Conservation (phyloP, 2,113 vertebrate genomes). For the Oenanthe oenanthe region DNA sequence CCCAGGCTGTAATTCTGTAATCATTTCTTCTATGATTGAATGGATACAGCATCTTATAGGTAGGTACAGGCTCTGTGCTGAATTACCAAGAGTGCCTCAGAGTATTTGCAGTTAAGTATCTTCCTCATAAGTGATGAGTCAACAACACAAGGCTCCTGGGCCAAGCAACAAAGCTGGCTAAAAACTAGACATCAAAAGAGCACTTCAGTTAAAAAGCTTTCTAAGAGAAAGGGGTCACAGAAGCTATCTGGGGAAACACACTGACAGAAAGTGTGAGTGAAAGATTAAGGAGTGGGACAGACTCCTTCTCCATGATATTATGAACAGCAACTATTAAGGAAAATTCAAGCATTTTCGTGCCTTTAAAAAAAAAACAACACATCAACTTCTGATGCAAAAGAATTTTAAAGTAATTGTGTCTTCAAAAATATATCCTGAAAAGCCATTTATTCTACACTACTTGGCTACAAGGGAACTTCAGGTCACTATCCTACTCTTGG, state of each 20-base stretch:
- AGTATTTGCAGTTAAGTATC: not conserved
- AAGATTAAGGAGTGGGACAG: not conserved
- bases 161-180: not conserved
- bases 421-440: not conserved
- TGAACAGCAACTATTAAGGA: not conserved
- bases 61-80: not conserved
- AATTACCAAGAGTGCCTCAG: not conserved
- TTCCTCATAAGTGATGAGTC: not conserved
- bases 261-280: not conserved
- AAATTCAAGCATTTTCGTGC: not conserved
- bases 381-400: not conserved
- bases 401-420: not conserved
- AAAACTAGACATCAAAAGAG: not conserved
- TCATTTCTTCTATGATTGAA: not conserved
- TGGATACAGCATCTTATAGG: not conserved
- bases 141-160: not conserved
- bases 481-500: not conserved
- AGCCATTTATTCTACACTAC: not conserved
- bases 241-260: not conserved
- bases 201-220: conserved; percentile 15
- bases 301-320: not conserved
- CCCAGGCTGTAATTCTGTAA: not conserved
- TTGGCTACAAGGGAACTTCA: not conserved
- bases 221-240: not conserved
- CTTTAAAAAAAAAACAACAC: not conserved